Base-by-base conservation (phyloP, 2,888 invertebrate genomes). In the Lasioglossum vierecki region DNA sequence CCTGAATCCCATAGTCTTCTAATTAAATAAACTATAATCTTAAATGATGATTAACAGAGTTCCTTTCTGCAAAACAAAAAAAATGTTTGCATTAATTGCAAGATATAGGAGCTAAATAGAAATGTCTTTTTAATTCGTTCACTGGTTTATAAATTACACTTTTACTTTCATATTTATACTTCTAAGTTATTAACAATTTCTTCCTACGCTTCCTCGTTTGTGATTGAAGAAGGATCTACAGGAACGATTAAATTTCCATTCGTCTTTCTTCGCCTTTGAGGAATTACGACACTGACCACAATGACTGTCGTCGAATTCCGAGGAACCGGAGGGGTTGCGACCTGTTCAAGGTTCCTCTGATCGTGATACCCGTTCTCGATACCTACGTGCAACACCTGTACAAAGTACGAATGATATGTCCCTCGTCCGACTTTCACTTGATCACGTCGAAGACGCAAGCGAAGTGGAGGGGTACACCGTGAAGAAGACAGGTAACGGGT, bases 371-470 rank as follows among this genome's bases (percentile, higher is more conserved):
- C 18, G 22, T 22, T 57, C 18, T 1, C 18, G 18, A 4, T 39
- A 53, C 18, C 57, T 78, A 79, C 73, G 70, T 73, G 75, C 74
- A 79, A 80, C 76, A 80, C 39, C 44, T 70, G 80, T 44, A 63
- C 78, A 72, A 84, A 73, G 85, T 82, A 80, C 18, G 44, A 26
- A 15, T 46, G 3, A 80, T 73, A 71, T 39, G 49, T 84, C 53
- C 41, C 18, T 60, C 44, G 41, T 53, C 41, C 80, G 71, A 90
- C 90, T 90, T 90, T 90, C 90, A 90, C 90, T 84, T 76, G 44
- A 26, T 53, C 46, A 13, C 72, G 74, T 81, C 77, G 53, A 76
- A 66, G 79, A 30, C 63, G 26, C 30, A 80, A 74, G 66, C 35
- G 60, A 35, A 49, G 77, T 87, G 85, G 88, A 87, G 84, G 82